These are phyloP conservation scores for Falco punctatus DNA, from an alignment of 2,113 vertebrate species.

Conservation along the genomic window DNA sequence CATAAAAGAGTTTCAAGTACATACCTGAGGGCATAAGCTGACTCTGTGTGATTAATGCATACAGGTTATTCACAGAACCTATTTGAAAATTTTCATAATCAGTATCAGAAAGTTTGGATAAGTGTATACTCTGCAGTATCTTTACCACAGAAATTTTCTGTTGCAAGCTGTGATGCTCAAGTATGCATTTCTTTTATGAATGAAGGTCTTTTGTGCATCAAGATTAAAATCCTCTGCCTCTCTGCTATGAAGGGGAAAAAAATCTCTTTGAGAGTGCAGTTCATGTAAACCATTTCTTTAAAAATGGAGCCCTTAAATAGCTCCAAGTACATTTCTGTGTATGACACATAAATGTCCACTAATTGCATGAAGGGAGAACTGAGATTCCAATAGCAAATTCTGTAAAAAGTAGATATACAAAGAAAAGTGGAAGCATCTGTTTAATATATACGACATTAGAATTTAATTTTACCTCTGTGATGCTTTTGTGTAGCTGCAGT, in stretches of 20 bases:
- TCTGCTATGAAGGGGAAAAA: conserved; percentile 57
- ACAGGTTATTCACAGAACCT: background rate
- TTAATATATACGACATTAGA: conserved; percentile 85
- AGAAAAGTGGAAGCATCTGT: conserved; percentile 90
- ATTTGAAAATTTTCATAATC: background rate
- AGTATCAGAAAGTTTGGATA: conserved; percentile 18
- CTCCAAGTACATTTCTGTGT: conserved; percentile 74
- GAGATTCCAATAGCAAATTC: conserved; percentile 81
- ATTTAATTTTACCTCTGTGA: conserved; percentile 88
- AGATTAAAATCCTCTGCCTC: conserved; percentile 77
- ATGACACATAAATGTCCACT: conserved; percentile 83
- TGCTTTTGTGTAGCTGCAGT: conserved; percentile 87
- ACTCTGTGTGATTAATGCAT: background rate
- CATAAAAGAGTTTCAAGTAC: background rate
- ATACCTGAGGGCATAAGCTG: conserved; percentile 23
- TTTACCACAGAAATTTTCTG: conserved; percentile 60
- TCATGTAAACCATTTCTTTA: conserved; percentile 78
- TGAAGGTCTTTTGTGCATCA: conserved; percentile 75
- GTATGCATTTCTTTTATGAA: conserved; percentile 72
- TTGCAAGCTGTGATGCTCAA: conserved; percentile 60
- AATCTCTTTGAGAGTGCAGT: conserved; percentile 70
- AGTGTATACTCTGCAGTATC: conserved; percentile 20
- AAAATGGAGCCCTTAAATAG: conserved; percentile 78
- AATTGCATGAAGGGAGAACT: conserved; percentile 82
- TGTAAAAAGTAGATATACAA: conserved; percentile 84